A percentile compares a stretch with the other conserved stretches of the same genome.
Evolutionary conservation across 2,888 invertebrate genomes (phyloP).

Genomic region (Mycalesis mineus): DNA sequence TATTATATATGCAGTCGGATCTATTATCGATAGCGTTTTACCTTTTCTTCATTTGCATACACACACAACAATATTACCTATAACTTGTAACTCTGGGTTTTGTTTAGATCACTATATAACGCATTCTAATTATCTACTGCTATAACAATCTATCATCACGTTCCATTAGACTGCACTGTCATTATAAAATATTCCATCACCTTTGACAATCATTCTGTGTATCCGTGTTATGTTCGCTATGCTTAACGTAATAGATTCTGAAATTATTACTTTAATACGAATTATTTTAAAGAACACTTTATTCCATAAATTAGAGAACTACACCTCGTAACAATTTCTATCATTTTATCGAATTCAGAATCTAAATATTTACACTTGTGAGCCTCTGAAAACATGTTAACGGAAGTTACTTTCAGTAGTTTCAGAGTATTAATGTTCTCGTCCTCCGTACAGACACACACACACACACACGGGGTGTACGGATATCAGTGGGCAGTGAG

Average conservation of each 20-base stretch:
- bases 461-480: too few relatives aligned
- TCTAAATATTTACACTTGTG: conserved; percentile 22
- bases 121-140: background rate
- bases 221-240: background rate
- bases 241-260: conserved; percentile 7
- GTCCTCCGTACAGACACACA: too few relatives aligned
- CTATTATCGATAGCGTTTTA: background rate
- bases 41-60: background rate
- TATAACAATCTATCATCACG: background rate
- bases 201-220: background rate
- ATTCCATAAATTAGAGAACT: conserved; percentile 29
- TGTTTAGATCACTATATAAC: background rate
- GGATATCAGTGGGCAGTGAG: too few relatives aligned
- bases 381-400: background rate
- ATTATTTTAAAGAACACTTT: conserved; percentile 38
- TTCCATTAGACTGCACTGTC: background rate
- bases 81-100: background rate
- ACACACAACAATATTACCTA: background rate
- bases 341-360: conserved; percentile 23
- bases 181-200: background rate
- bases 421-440: too few relatives aligned
- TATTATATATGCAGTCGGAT: background rate
- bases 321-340: conserved; percentile 26
- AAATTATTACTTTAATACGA: conserved; percentile 12
- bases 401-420: too few relatives aligned